Evolutionary conservation across 2,797 vertebrate species (phyloP), one percentile per base, ranked within the genome.

Genomic region (Brachyalestes nurse): DNA sequence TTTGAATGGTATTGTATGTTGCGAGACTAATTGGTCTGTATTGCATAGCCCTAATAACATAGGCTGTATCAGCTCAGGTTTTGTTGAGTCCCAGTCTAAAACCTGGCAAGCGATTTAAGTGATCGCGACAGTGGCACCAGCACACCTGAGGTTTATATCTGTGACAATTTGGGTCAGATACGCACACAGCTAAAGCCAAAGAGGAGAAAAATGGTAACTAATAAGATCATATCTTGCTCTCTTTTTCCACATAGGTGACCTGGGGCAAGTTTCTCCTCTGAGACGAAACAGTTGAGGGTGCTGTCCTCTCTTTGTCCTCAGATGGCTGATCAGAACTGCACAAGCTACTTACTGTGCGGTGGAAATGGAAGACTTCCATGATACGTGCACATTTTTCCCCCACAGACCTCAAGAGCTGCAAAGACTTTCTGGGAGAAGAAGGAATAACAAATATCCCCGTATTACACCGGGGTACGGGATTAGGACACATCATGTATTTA

Each of bases 211-310:
- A 34, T 34, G 51, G 16, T 64, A 45, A 51, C 28, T 69, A 19
- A 25, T 38, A 12, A 57, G 34, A 77, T 85, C 67, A 77, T 72
- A 2, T 72, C 34, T 76, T 51, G 0, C 23, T 61, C 16, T 70
- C 12, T 80, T 62, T 86, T 70, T 79, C 69, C 83, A 77, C 86
- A 86, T 88, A 94, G 94, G 93, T 95, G 93, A 94, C 91, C 88
- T 84, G 79, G 77, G 88, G 80, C 79, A 81, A 28, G 49, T 67
- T n/a, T 23, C 45, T 47, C 42, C 62, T 73, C n/a, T 14, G 23
- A 75, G 67, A 79, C 21, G 8, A 47, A 53, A 53, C 71, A 53
- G 25, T 23, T 21, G 81, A 82, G 76, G 53, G 67, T 19, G 62
- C 51, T 2, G n/a, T 51, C 45, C 13, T 69, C 28, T 23, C 38